Conservation (phyloP, 2,888 invertebrate genomes). For the Polydrusus pterygomalis region DNA sequence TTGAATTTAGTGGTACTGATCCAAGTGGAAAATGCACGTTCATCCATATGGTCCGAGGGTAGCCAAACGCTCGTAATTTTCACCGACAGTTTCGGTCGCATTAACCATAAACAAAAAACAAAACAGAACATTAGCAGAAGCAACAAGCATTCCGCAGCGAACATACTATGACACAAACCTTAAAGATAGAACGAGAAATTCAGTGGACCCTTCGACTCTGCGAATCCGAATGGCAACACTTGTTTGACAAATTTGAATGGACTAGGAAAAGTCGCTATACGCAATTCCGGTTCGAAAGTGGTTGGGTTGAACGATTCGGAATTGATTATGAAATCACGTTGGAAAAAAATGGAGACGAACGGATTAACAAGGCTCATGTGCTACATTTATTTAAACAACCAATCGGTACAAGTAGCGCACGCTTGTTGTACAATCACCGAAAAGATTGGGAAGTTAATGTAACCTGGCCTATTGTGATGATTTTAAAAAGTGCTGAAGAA, state of each 20-base stretch:
- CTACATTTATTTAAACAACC: not conserved
- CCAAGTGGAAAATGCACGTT: not conserved
- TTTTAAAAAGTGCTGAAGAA: not conserved
- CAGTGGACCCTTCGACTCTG: not conserved
- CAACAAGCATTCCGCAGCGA: not conserved
- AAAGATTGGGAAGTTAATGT: not conserved
- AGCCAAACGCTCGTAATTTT: not conserved
- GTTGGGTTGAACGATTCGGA: not conserved
- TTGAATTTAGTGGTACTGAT: not conserved
- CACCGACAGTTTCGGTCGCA: not conserved
- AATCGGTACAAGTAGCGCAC: not conserved
- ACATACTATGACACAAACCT: not conserved
- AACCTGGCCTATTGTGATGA: not conserved
- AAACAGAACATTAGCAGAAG: not conserved
- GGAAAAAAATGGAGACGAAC: not conserved
- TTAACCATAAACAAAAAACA: not conserved
- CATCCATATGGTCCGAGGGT: not conserved
- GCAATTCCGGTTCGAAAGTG: not conserved
- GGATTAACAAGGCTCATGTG: not conserved
- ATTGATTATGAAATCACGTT: not conserved
- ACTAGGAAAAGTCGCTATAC: not conserved
- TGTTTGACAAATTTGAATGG: not conserved
- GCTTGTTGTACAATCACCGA: not conserved
- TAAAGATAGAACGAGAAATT: slow-evolving; percentile 1
- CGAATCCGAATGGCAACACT: not conserved